phyloP scores from a whole-genome alignment of 2,888 invertebrate species.

The Romanomermis culicivorax region DNA sequence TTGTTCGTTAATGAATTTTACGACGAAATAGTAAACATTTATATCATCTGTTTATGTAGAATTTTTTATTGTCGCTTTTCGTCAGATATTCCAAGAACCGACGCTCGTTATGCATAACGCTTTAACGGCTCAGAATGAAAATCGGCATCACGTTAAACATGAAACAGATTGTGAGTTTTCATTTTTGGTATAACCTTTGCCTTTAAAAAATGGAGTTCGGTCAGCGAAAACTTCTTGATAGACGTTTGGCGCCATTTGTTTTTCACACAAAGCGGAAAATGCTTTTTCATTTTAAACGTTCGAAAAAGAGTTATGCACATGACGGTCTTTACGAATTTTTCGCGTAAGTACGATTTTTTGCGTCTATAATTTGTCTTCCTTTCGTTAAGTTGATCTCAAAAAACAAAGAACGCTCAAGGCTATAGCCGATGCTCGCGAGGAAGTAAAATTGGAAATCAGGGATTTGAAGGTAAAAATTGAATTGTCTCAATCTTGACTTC shows the following conservation, averaged over 20 bases:
- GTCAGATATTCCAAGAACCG: conserved; percentile 34
- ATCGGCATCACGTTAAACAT: conserved; percentile 52
- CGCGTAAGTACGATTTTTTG: no score
- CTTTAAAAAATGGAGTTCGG: no score
- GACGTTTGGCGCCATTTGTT: no score
- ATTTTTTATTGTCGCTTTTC: conserved; percentile 1
- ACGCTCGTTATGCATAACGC: conserved; percentile 58
- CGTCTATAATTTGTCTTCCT: conserved; percentile 3
- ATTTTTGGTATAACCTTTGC: conserved; percentile 2
- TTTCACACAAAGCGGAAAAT: no score
- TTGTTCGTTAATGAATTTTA: conserved; percentile 72
- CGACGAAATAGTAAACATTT: conserved; percentile 72
- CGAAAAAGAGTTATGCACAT: no score
- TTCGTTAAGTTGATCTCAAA: conserved; percentile 60
- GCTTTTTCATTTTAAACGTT: no score
- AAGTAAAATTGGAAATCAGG: conserved; percentile 56
- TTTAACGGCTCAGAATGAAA: conserved; percentile 46
- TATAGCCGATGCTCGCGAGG: conserved; percentile 44
- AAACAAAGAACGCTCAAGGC: conserved; percentile 48
- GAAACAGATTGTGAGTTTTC: conserved; percentile 59
- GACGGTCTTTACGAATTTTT: no score
- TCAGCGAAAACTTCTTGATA: no score
- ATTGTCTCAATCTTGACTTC: no score
- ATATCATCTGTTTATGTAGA: conserved; percentile 6
- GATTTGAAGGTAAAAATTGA: conserved; percentile 39